Percentiles rank a stretch among this genome's conserved stretches.
These are phyloP conservation scores for Acromyrmex heyeri DNA, from an alignment of 1,140 invertebrate species.

Conservation along the genomic window DNA sequence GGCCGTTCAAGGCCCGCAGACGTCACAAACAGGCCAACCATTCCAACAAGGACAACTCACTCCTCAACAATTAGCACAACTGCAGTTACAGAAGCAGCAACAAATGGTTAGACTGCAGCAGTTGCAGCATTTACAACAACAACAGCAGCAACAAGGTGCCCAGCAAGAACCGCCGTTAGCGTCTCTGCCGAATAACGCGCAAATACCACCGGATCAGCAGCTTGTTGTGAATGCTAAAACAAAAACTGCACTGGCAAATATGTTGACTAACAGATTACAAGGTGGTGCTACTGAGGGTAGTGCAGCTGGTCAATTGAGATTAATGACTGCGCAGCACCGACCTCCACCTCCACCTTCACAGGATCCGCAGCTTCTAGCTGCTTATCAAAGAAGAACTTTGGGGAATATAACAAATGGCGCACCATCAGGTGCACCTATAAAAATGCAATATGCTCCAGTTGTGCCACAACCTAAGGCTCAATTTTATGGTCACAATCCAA, in stretches of 20 bases:
- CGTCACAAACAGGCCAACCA: constrained; percentile 76
- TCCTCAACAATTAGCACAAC: constrained; percentile 81
- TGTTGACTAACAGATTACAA: constrained; percentile 95
- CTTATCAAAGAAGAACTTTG: constrained; percentile 85
- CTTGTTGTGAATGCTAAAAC: constrained; percentile 95
- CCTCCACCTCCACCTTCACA: constrained; percentile 86
- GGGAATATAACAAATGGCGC: constrained; percentile 86
- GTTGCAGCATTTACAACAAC: constrained; percentile 74
- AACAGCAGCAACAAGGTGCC: constrained; percentile 79
- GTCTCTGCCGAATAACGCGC: constrained; percentile 81
- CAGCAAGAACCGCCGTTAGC: constrained; percentile 81
- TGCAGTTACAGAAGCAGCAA: constrained; percentile 86
- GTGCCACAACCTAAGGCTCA: constrained; percentile 89
- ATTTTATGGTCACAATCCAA: constrained; percentile 95
- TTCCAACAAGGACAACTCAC: constrained; percentile 83
- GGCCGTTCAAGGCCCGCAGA: constrained; percentile 78
- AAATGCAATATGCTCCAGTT: constrained; percentile 86
- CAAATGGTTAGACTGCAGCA: constrained; percentile 85
- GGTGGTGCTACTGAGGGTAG: constrained; percentile 88
- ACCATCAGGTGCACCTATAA: constrained; percentile 81
- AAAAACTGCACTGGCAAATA: constrained; percentile 97
- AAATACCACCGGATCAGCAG: constrained; percentile 85
- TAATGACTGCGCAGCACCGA: constrained; percentile 94
- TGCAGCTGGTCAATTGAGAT: constrained; percentile 90
- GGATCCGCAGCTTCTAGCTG: constrained; percentile 83